phyloP scores from a whole-genome alignment of 2,888 invertebrate genomes.

The Smittia aterrima region DNA sequence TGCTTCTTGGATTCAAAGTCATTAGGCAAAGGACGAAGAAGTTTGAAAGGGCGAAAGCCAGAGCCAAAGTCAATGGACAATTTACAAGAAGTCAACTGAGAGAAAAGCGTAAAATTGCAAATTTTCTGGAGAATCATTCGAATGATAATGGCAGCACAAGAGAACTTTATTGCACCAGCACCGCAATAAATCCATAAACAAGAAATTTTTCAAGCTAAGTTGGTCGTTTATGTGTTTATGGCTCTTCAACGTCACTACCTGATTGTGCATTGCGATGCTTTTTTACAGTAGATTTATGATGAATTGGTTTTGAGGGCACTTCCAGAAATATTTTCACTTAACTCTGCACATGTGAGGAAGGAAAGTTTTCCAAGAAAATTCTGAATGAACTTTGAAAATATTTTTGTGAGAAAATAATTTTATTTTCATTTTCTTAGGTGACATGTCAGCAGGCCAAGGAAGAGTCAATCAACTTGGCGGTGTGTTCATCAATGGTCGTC shows the following conservation, averaged over 20 bases:
- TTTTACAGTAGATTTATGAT: slow-evolving; percentile 18
- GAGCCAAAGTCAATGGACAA: not conserved
- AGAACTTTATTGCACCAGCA: slow-evolving; percentile 24
- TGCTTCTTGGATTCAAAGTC: not conserved
- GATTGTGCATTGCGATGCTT: not conserved
- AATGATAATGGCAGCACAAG: slow-evolving; percentile 15
- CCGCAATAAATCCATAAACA: slow-evolving; percentile 25
- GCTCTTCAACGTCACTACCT: slow-evolving; percentile 3
- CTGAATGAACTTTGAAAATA: too few species aligned
- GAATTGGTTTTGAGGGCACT: not conserved
- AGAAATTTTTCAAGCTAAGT: slow-evolving; percentile 5
- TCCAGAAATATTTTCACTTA: not conserved
- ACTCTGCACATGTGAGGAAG: not conserved
- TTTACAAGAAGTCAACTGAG: slow-evolving; percentile 14
- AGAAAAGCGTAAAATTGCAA: slow-evolving; percentile 35
- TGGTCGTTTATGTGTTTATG: not conserved
- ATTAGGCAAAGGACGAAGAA: slow-evolving; percentile 12
- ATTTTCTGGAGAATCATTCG: slow-evolving; percentile 39
- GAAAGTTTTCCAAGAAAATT: too few species aligned
- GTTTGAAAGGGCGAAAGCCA: too few species aligned
- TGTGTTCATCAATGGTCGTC: slow-evolving; percentile 92
- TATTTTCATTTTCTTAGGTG: slow-evolving; percentile 29
- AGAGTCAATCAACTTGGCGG: slow-evolving; percentile 96
- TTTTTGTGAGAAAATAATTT: too few species aligned
- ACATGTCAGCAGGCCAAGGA: slow-evolving; percentile 71